Base-by-base conservation (phyloP, 92 coral and sea anemone species). In the Phenganax marumi region DNA sequence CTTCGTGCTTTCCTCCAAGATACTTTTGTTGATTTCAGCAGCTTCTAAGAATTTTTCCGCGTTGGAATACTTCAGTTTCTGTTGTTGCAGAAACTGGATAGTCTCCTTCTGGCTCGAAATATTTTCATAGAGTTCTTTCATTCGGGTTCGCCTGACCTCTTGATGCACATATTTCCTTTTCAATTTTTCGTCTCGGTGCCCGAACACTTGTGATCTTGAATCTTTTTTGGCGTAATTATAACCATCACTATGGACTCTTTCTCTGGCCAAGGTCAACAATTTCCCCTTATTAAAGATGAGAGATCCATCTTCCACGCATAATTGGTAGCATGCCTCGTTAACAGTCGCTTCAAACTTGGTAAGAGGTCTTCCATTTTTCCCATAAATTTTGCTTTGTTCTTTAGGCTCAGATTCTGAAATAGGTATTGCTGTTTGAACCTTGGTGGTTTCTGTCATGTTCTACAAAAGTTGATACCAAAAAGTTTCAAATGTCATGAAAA, bases 41-140 rank as follows among this genome's bases (percentile, higher is more conserved):
- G 90, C 85, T 65, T 87, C 85, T 6, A 85, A 70, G 61, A 83
- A 87, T 75, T 80, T 84, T 52, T 84, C 76, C 81, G 68, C 82
- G 48, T 77, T 77, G 50, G 65, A 14, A 77, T 52, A 68, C 82
- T 77, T 77, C 23, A 26, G 13, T 21, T 68, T 49, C 63, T 77
- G 50, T 19, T 51, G 76, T 52, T 83, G 84, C 51, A 77, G 72
- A 50, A 49, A 56, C 60, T 80, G 68, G 12, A 87, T 83, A 60
- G 57, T 23, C 23, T 69, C 82, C 54, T 87, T 76, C 73, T 82
- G 52, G 22, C 78, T 70, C 46, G 82, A 73, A 16, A 83, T 83
- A 75, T 73, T 81, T 60, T 83, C 81, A 73, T 21, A n/a, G 19
- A 85, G 43, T 79, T 78, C 88, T 21, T 75, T 39, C 55, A 84